These are phyloP conservation scores for Xiphophorus maculatus DNA, from an alignment of 2,113 vertebrate species.

Conservation along the genomic window DNA sequence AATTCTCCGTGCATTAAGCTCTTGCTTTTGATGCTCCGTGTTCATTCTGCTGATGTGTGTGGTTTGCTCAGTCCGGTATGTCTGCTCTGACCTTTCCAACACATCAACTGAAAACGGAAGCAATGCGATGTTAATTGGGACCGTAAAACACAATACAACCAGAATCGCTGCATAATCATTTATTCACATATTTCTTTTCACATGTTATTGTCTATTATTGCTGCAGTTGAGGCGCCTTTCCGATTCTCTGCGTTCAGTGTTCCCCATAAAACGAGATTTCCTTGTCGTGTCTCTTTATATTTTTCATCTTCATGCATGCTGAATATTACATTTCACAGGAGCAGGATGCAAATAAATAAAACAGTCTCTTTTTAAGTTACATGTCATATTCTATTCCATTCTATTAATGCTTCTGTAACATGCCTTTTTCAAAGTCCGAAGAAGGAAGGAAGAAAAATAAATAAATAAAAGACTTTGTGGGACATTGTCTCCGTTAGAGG, in stretches of 20 bases:
- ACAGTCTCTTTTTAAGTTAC: constrained; percentile 72
- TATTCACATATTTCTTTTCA: constrained; percentile 75
- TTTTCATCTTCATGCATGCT: constrained; percentile 81
- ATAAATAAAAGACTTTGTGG: constrained; percentile 43
- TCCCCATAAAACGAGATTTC: constrained; percentile 68
- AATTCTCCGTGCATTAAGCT: not conserved
- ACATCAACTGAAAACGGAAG: not conserved
- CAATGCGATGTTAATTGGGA: not conserved
- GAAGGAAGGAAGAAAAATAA: constrained; percentile 23
- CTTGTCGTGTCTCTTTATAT: constrained; percentile 70
- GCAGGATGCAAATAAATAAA: constrained; percentile 84
- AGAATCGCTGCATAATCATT: constrained; percentile 74
- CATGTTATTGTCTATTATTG: constrained; percentile 82
- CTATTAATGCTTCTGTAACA: constrained; percentile 81
- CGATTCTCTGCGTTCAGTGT: constrained; percentile 61
- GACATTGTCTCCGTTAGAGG: constrained; percentile 63
- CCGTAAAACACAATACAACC: constrained; percentile 53
- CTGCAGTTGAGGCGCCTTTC: constrained; percentile 79
- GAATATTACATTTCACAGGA: constrained; percentile 80
- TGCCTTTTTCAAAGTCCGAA: constrained; percentile 78
- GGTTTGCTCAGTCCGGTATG: not conserved
- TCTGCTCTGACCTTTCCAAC: not conserved
- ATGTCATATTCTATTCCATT: constrained; percentile 81
- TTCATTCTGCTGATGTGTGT: not conserved
- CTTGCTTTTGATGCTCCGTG: not conserved